Evolutionary conservation across 2,797 vertebrate species (phyloP), one percentile per base, ranked within the genome.

Genomic region (Thamnophis elegans): DNA sequence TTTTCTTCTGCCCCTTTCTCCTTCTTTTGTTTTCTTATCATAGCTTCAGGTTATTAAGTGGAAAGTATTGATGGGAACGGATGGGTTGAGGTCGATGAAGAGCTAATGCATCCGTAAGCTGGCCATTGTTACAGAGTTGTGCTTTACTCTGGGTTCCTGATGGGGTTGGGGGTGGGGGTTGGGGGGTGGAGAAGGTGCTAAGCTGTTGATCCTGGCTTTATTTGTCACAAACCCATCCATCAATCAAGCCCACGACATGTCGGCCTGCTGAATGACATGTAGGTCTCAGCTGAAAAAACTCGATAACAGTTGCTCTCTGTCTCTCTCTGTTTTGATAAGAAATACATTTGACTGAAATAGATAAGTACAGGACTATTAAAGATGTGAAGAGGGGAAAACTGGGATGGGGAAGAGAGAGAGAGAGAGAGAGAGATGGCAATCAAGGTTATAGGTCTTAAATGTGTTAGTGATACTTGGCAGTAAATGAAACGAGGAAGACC

Each of bases 81-180:
- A 98, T 98, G 98, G 92, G 98, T 97, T 98, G 97, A 98, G 98
- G 98, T 99, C 98, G 98, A 98, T 98, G 98, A 98, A 98, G 98
- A 98, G 98, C 99, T 99, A 99, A 99, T 99, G 98, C 99, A 99
- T 99, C 98, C 97, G 97, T 99, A 99, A 99, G 99, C 99, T 99
- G 96, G 97, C 98, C 98, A 99, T 99, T 99, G 99, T 99, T 98
- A 97, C 54, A 96, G 97, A 97, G 98, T 98, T 99, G 98, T 99
- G 98, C 98, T 99, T 98, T 97, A 97, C 97, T 97, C 96, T 97
- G 97, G 98, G 98, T 98, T 98, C 98, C 97, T 93, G 92, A 91
- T 85, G 86, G 55, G 26, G 55, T 20, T 78, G 68, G 32, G 32
- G 18, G 32, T 73, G 32, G 32, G 68, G 47, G 3, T 47, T 47